Conservation (phyloP, 2,888 invertebrate species). For the Ormyrus rosae region DNA sequence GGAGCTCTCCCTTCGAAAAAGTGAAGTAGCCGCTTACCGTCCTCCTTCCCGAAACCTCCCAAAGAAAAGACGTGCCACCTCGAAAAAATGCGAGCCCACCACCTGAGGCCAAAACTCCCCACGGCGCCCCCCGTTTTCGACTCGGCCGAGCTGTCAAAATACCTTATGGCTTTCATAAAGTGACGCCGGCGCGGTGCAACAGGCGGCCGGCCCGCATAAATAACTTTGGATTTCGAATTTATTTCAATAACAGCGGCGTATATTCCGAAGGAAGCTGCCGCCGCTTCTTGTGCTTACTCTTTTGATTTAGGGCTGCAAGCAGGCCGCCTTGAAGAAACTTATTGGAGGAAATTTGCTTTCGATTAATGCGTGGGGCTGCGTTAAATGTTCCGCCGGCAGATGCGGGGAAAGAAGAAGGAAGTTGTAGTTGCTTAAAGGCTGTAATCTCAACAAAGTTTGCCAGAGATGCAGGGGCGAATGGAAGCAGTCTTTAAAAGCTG, state of each 20-base stretch:
- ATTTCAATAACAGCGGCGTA: slow-evolving; percentile 49
- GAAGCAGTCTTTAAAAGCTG: too few species aligned
- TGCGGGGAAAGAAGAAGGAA: too few species aligned
- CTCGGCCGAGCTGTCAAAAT: slow-evolving; percentile 41
- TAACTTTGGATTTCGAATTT: slow-evolving; percentile 48
- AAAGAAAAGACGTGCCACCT: too few species aligned
- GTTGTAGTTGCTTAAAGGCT: too few species aligned
- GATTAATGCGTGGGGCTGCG: background rate
- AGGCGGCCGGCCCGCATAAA: background rate
- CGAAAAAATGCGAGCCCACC: too few species aligned
- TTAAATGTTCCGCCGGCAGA: background rate
- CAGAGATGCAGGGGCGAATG: too few species aligned
- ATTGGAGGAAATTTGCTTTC: slow-evolving; percentile 12
- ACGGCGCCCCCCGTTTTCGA: slow-evolving; percentile 2
- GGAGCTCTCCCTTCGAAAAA: too few species aligned
- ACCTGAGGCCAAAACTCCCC: too few species aligned
- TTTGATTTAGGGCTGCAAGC: slow-evolving; percentile 11
- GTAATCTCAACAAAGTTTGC: too few species aligned
- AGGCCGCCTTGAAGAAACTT: background rate
- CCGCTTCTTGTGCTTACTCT: background rate
- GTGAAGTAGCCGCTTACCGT: too few species aligned
- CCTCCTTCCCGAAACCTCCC: too few species aligned
- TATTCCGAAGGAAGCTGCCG: background rate
- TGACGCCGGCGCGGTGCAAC: slow-evolving; percentile 18
- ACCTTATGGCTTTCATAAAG: slow-evolving; percentile 53